A percentile compares a stretch with the other conserved stretches of the same genome.
These are phyloP conservation scores for Heterocephalus glaber DNA, from an alignment of 2,113 vertebrate genomes.

Conservation along the genomic window DNA sequence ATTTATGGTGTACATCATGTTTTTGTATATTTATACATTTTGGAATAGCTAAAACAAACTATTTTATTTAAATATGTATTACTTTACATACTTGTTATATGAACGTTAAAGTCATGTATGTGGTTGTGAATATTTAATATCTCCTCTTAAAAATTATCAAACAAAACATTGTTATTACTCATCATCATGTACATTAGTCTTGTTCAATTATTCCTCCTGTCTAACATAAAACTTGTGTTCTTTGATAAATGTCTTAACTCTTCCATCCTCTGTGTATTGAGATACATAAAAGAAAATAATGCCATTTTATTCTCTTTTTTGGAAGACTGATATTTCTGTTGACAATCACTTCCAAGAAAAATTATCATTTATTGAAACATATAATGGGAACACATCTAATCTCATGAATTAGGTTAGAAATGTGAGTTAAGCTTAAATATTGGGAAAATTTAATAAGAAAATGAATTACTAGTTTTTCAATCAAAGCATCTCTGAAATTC, in stretches of 20 bases:
- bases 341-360: not conserved
- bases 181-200: too few relatives aligned
- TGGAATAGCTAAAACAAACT: not conserved
- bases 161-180: not conserved
- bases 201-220: not conserved
- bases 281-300: not conserved
- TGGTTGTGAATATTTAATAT: not conserved
- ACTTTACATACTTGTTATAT: not conserved
- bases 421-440: not conserved
- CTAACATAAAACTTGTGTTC: not conserved
- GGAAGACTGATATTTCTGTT: not conserved
- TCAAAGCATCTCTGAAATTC: not conserved
- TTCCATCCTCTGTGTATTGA: not conserved
- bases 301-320: not conserved
- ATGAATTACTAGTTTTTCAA: not conserved
- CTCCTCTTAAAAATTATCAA: not conserved
- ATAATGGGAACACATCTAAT: not conserved
- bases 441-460: not conserved
- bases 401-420: not conserved
- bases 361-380: not conserved
- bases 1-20: not conserved
- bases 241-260: not conserved
- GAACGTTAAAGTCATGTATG: not conserved
- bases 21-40: not conserved
- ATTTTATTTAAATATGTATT: not conserved